These are phyloP conservation scores for Achlya flavicornis DNA, from an alignment of 2,888 invertebrate species.

Conservation along the genomic window DNA sequence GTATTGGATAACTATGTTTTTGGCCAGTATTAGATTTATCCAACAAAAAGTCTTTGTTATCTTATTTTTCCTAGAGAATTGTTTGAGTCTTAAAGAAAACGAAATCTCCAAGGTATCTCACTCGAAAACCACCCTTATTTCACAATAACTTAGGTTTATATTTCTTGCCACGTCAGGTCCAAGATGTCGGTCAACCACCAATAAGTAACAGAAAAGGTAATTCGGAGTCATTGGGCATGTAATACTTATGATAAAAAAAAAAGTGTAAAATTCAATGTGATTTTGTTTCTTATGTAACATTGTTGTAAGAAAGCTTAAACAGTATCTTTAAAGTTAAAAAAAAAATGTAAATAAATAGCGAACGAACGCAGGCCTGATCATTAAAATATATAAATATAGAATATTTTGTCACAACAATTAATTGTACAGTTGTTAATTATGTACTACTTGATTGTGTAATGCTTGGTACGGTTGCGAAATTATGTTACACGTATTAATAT, in stretches of 20 bases:
- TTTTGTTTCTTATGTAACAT: slow-evolving; percentile 16
- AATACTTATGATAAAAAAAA: slow-evolving; percentile 57
- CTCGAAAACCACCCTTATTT: slow-evolving; percentile 18
- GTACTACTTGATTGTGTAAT: slow-evolving; percentile 60
- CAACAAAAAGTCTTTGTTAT: no score
- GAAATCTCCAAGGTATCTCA: slow-evolving; percentile 5
- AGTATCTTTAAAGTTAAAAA: slow-evolving; percentile 33
- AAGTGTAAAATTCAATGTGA: slow-evolving; percentile 42
- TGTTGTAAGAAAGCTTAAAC: slow-evolving; percentile 43
- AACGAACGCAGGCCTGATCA: slow-evolving; percentile 75
- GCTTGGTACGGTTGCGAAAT: slow-evolving; percentile 57
- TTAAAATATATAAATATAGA: slow-evolving; percentile 47
- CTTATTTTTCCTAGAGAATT: no score
- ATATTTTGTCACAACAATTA: slow-evolving; percentile 70
- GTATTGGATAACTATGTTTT: background rate
- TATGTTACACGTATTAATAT: slow-evolving; percentile 65
- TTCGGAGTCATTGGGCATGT: slow-evolving; percentile 58
- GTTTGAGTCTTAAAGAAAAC: no score
- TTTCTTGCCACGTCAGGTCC: slow-evolving; percentile 24
- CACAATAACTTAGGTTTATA: slow-evolving; percentile 11
- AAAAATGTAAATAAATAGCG: slow-evolving; percentile 73
- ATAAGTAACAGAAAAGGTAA: slow-evolving; percentile 22
- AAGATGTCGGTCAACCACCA: slow-evolving; percentile 23
- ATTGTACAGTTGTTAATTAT: slow-evolving; percentile 33
- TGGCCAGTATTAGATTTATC: slow-evolving; percentile 1